Conservation (phyloP, 2,888 invertebrate genomes). For the Andrena camellia region DNA sequence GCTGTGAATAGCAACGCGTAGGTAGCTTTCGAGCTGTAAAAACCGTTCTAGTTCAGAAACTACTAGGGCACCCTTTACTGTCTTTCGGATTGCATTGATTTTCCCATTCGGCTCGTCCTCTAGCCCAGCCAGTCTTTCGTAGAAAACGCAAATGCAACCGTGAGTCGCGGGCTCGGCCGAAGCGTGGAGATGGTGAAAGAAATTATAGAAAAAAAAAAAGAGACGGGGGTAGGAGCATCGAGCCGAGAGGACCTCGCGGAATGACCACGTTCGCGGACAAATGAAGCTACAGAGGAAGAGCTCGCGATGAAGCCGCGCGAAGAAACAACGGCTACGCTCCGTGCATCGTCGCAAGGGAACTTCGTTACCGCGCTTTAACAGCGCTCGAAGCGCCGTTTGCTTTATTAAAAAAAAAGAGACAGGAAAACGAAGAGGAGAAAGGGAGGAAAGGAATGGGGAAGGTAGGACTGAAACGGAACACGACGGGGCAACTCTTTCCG, state of each 20-base stretch:
- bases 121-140: no score
- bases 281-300: background rate
- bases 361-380: constrained; percentile 25
- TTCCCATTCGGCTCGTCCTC: no score
- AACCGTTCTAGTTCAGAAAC: no score
- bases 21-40: no score
- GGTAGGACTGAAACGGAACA: constrained; percentile 23
- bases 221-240: background rate
- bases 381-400: background rate
- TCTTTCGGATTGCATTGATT: no score
- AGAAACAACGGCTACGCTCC: background rate
- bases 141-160: background rate
- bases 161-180: background rate
- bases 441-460: background rate
- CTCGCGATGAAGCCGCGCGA: background rate
- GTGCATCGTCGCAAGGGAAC: constrained; percentile 7
- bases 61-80: no score
- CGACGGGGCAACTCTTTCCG: constrained; percentile 14
- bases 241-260: background rate
- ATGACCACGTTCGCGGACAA: background rate
- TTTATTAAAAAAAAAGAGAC: background rate
- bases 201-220: background rate
- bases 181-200: background rate
- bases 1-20: no score
- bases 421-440: background rate